A percentile compares a stretch with the other conserved stretches of the same genome.
Evolutionary conservation across 2,113 vertebrate genomes (phyloP).

Genomic region (Crotalus viridis): DNA sequence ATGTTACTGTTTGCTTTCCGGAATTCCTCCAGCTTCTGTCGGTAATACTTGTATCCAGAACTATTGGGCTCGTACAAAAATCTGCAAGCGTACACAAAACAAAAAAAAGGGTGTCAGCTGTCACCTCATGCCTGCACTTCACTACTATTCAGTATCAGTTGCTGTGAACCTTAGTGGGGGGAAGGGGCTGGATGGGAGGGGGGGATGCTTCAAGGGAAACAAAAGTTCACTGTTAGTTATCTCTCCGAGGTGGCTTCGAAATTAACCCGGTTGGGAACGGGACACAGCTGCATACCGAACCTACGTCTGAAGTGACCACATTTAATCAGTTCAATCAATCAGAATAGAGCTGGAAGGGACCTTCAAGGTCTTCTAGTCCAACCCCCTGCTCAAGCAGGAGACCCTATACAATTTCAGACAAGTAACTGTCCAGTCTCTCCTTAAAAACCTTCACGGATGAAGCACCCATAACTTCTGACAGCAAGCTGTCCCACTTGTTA

Average conservation of each 20-base stretch:
- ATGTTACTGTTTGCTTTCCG: conserved; percentile 64
- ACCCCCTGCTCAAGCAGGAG: too few species aligned
- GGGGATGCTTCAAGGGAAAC: neutral
- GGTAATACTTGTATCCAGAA: conserved; percentile 82
- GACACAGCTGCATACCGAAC: neutral
- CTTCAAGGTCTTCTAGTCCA: too few species aligned
- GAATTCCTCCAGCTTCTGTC: conserved; percentile 85
- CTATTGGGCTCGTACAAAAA: conserved; percentile 90
- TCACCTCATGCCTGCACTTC: neutral
- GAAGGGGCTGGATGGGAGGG: neutral
- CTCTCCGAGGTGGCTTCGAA: neutral
- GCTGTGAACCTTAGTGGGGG: neutral
- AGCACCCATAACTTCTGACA: too few species aligned
- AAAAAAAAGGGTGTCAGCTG: neutral
- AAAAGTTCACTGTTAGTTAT: neutral
- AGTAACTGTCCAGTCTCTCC: too few species aligned
- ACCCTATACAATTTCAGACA: too few species aligned
- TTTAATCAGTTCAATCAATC: too few species aligned
- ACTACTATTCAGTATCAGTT: neutral
- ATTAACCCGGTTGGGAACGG: neutral
- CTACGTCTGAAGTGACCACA: too few species aligned
- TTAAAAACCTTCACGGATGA: too few species aligned
- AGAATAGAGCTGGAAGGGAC: too few species aligned
- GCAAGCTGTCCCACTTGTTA: too few species aligned
- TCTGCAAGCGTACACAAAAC: conserved; percentile 56